Evolutionary conservation across 2,113 vertebrate species (phyloP).

Genomic region (Sapayoa aenigma): DNA sequence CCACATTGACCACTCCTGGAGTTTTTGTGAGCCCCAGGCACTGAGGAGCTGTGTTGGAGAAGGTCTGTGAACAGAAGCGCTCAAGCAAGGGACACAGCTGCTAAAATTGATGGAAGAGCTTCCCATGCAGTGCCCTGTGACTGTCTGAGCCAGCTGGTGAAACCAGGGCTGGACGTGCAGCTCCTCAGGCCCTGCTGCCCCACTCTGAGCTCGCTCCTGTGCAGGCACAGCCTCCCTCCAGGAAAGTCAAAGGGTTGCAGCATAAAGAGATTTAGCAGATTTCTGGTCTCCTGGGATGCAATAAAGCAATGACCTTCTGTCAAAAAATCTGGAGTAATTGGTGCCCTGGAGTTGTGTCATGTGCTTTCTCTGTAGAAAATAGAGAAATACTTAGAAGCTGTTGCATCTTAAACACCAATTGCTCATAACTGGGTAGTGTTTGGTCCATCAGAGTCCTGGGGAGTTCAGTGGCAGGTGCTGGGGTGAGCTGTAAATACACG

Average conservation of each 20-base stretch:
- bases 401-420: neutral
- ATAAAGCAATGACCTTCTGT: neutral
- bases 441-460: neutral
- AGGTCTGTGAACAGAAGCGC: neutral
- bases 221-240: neutral
- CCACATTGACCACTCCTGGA: neutral
- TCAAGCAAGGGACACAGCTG: fast-evolving
- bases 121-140: fast-evolving
- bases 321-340: neutral
- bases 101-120: neutral
- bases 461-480: neutral
- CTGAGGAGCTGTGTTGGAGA: neutral
- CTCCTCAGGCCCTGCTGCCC: neutral
- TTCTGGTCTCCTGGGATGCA: neutral
- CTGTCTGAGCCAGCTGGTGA: neutral
- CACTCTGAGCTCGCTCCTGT: neutral
- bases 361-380: neutral
- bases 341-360: neutral
- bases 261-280: neutral
- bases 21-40: neutral
- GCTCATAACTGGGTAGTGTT: fast-evolving
- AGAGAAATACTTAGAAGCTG: neutral
- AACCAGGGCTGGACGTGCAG: neutral
- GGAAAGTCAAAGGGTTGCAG: neutral
- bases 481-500: neutral